These are phyloP conservation scores for Troides oblongomaculatus DNA, from an alignment of 2,888 invertebrate species.

Conservation along the genomic window DNA sequence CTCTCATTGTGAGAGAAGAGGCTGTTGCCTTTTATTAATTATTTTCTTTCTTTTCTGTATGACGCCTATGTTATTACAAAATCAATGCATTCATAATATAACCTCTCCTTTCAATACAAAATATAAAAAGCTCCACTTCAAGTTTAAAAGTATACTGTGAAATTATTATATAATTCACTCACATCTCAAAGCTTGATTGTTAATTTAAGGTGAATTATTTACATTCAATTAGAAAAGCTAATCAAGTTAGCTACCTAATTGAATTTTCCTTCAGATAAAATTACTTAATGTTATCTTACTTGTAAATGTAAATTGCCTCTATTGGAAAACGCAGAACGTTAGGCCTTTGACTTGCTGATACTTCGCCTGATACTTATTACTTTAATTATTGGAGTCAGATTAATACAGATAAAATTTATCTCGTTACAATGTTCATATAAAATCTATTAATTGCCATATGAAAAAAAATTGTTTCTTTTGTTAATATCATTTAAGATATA, in stretches of 20 bases:
- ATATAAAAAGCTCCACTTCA: too few species aligned
- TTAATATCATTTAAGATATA: too few species aligned
- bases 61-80: too few species aligned
- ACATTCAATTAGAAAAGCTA: slow-evolving; percentile 16
- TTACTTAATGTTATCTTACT: slow-evolving; percentile 17
- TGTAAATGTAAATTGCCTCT: slow-evolving; percentile 12
- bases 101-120: too few species aligned
- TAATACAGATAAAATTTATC: slow-evolving; percentile 8
- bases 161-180: neutral
- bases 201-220: slow-evolving; percentile 16
- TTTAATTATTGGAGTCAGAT: slow-evolving; percentile 12
- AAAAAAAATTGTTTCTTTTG: neutral
- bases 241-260: slow-evolving; percentile 21
- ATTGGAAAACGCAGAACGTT: slow-evolving; percentile 8
- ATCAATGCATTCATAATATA: too few species aligned
- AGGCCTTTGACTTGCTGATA: slow-evolving; percentile 8
- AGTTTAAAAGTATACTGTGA: neutral
- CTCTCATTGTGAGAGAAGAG: too few species aligned
- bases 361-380: slow-evolving; percentile 11
- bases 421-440: slow-evolving; percentile 3
- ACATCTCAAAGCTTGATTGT: neutral
- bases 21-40: too few species aligned
- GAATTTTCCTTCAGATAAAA: slow-evolving; percentile 5
- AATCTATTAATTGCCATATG: neutral
- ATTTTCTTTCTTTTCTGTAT: too few species aligned